Percentiles rank a stretch among this genome's conserved stretches.
phyloP scores from a whole-genome alignment of 1,140 invertebrate species.

The Drosophila seguyi region DNA sequence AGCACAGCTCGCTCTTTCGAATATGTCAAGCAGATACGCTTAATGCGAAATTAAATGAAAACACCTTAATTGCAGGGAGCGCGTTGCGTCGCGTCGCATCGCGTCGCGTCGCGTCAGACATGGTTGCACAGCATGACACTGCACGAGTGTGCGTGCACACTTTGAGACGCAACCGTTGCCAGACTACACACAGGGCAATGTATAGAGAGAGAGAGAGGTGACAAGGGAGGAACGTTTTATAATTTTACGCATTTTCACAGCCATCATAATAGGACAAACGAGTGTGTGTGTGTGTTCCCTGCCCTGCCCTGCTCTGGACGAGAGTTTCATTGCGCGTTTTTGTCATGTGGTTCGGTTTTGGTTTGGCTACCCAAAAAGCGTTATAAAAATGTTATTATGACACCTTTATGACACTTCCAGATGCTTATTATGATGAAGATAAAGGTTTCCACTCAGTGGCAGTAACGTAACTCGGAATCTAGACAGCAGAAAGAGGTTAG shows the following conservation, averaged over 20 bases:
- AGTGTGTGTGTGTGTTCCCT: constrained; percentile 5
- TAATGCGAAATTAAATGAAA: constrained; percentile 57
- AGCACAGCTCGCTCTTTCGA: constrained; percentile 33
- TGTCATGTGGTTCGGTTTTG: constrained; percentile 25
- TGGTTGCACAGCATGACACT: constrained; percentile 22
- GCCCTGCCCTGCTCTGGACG: not conserved
- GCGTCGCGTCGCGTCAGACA: constrained; percentile 34
- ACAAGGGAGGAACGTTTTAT: constrained; percentile 18
- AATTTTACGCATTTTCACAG: constrained; percentile 35
- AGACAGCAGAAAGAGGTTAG: not conserved
- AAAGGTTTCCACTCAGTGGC: constrained; percentile 19
- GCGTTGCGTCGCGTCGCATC: too few species aligned
- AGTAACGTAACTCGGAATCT: not conserved
- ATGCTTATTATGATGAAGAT: constrained; percentile 41
- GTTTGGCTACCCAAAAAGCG: constrained; percentile 30
- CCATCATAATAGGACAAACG: constrained; percentile 14
- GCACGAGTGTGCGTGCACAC: constrained; percentile 5
- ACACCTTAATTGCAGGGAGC: constrained; percentile 45
- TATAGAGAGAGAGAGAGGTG: too few species aligned
- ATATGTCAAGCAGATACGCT: constrained; percentile 52
- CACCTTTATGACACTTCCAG: constrained; percentile 42
- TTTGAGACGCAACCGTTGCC: constrained; percentile 8
- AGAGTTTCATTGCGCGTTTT: constrained; percentile 15
- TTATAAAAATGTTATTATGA: constrained; percentile 44
- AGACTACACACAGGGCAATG: constrained; percentile 3